Evolutionary conservation across 2,888 invertebrate species (phyloP).

Genomic region (Dermolepida albohirtum): DNA sequence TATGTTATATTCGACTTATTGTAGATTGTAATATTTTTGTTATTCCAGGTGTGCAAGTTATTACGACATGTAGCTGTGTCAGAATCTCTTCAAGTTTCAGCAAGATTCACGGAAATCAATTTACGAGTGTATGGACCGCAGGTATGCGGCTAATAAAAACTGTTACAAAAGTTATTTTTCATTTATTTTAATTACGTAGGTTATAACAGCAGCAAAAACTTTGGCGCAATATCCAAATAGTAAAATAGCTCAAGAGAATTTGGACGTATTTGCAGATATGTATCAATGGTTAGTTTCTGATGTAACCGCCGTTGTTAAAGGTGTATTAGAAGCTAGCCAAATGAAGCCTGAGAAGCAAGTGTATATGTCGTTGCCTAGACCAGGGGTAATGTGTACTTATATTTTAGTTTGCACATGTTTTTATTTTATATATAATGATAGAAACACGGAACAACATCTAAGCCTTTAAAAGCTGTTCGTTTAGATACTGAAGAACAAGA

Average conservation of each 20-base stretch:
- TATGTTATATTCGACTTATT: too few relatives aligned
- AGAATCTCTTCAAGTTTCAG: conserved; percentile 94
- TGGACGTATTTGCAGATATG: conserved; percentile 95
- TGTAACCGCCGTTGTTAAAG: conserved; percentile 89
- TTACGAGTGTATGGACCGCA: conserved; percentile 95
- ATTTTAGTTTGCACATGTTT: neutral
- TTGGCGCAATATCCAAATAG: conserved; percentile 92
- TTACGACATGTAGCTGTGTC: conserved; percentile 95
- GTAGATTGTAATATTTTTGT: too few relatives aligned
- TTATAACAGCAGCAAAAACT: conserved; percentile 92
- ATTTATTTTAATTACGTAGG: conserved; percentile 55
- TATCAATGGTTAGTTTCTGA: conserved; percentile 95
- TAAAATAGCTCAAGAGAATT: conserved; percentile 96
- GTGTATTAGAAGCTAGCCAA: conserved; percentile 85
- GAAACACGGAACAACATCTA: conserved; percentile 97
- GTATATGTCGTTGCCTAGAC: conserved; percentile 94
- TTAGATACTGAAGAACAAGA: conserved; percentile 96
- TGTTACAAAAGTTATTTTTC: neutral
- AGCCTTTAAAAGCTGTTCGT: conserved; percentile 89
- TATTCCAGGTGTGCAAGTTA: conserved; percentile 89
- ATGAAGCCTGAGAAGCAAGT: conserved; percentile 78
- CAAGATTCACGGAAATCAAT: conserved; percentile 96
- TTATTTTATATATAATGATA: conserved; percentile 59
- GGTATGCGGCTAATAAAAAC: conserved; percentile 60
- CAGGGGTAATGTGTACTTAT: conserved; percentile 75